Evolutionary conservation across 2,797 vertebrate genomes (phyloP).

Genomic region (Prionace glauca): DNA sequence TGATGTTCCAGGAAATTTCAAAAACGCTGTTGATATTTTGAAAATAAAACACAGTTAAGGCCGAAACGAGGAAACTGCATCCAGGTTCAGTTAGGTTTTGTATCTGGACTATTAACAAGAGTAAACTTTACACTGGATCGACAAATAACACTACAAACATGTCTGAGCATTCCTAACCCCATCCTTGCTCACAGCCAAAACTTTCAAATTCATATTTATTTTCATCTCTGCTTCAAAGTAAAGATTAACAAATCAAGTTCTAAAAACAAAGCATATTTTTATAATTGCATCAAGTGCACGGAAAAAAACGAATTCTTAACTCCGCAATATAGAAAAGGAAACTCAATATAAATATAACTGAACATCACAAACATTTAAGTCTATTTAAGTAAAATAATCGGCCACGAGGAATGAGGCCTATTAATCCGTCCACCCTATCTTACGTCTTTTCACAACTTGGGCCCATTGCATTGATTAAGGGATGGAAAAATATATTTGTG

Average conservation of each 20-base stretch:
- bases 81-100: background rate
- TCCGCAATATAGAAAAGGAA: background rate
- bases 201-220: background rate
- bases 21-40: background rate
- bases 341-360: background rate
- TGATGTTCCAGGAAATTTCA: background rate
- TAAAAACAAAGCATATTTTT: background rate
- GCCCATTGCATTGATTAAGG: slow-evolving; percentile 39
- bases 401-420: background rate
- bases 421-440: background rate
- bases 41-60: background rate
- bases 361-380: background rate
- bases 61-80: too few relatives aligned
- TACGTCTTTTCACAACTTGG: slow-evolving; percentile 39
- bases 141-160: background rate
- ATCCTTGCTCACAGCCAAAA: background rate
- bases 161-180: background rate
- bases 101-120: background rate
- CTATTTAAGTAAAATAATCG: background rate
- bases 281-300: background rate
- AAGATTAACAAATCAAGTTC: background rate
- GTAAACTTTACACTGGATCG: background rate
- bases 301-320: background rate
- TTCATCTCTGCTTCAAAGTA: background rate
- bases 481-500: slow-evolving; percentile 39